phyloP scores from a whole-genome alignment of 92 coral and sea anemone genomes.

The Desmophyllum pertusum region DNA sequence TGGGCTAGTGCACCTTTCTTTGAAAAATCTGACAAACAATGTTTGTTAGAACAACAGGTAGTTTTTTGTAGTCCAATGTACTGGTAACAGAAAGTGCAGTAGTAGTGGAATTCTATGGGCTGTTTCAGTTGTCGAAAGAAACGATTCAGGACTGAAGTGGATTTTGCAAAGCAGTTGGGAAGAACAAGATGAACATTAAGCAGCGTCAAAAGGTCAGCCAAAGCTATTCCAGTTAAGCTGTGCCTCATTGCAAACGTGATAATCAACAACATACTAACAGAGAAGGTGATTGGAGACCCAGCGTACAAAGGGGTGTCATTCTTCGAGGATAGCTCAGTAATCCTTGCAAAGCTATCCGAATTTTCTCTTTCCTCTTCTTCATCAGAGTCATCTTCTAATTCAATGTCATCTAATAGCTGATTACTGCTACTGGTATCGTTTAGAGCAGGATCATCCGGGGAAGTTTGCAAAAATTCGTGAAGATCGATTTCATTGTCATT shows the following conservation, averaged over 20 bases:
- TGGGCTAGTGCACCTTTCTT: slow-evolving; percentile 46
- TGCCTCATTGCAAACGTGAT: too few relatives aligned
- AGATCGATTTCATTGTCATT: not conserved
- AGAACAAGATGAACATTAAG: slow-evolving; percentile 50
- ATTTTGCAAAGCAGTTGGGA: slow-evolving; percentile 52
- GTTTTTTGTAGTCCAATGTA: slow-evolving; percentile 44
- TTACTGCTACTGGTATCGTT: not conserved
- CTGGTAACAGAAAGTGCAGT: slow-evolving; percentile 41
- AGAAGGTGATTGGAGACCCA: slow-evolving; percentile 38
- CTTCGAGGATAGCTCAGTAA: slow-evolving; percentile 20
- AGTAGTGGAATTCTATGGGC: slow-evolving; percentile 64
- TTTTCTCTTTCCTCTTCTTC: slow-evolving; percentile 34
- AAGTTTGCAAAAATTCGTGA: not conserved
- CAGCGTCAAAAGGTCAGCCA: slow-evolving; percentile 49
- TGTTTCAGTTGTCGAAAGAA: slow-evolving; percentile 59
- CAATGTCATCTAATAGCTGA: slow-evolving; percentile 7
- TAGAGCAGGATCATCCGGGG: slow-evolving; percentile 30
- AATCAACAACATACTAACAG: not conserved
- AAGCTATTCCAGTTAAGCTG: too few relatives aligned
- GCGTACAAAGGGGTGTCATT: slow-evolving; percentile 41
- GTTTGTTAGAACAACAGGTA: slow-evolving; percentile 53
- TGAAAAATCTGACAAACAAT: slow-evolving; percentile 56
- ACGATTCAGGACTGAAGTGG: not conserved
- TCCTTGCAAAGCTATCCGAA: slow-evolving; percentile 14
- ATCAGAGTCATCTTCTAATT: slow-evolving; percentile 16